Evolutionary conservation across 2,113 vertebrate species (phyloP).

Genomic region (Ramphastos sulfuratus): DNA sequence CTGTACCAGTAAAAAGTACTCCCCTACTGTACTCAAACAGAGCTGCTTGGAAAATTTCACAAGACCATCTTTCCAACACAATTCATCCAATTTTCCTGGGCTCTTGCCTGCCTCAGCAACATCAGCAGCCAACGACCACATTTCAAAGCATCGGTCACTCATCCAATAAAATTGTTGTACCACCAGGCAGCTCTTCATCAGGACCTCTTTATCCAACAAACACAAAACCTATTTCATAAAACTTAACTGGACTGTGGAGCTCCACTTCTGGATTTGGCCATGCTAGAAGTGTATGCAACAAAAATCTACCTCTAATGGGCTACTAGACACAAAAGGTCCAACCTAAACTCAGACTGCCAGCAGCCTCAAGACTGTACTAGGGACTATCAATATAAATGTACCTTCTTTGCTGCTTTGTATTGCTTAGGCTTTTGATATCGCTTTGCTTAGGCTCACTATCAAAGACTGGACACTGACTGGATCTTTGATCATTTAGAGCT

Average conservation of each 20-base stretch:
- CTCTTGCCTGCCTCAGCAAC: constrained; percentile 11
- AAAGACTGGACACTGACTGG: neutral
- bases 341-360: neutral
- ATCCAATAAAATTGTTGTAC: neutral
- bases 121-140: neutral
- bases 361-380: neutral
- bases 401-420: neutral
- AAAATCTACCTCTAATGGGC: neutral
- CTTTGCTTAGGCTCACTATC: neutral
- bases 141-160: neutral
- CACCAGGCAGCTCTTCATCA: neutral
- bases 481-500: neutral
- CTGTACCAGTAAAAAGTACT: neutral
- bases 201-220: neutral
- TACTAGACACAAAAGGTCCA: neutral
- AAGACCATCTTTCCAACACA: neutral
- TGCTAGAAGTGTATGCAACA: neutral
- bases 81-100: neutral
- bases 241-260: neutral
- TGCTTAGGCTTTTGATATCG: neutral
- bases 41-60: neutral
- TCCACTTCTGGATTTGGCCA: neutral
- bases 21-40: neutral
- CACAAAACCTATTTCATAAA: neutral
- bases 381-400: neutral